phyloP scores from a whole-genome alignment of 2,113 vertebrate genomes.

The Thomomys bottae region DNA sequence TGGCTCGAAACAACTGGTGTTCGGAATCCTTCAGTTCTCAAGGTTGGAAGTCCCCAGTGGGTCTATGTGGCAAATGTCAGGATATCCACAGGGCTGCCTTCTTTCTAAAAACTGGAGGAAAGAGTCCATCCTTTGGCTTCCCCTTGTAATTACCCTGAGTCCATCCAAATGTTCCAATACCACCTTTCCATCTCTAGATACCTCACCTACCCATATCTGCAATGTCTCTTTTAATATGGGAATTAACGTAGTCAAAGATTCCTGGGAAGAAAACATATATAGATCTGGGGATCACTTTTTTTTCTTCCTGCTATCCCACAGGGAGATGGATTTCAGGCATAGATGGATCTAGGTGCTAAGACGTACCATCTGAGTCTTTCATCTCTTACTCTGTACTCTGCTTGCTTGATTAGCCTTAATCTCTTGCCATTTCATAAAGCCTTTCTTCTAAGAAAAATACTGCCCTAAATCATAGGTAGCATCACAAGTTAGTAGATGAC shows the following conservation, averaged over 20 bases:
- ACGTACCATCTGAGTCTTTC: background rate
- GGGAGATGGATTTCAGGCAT: background rate
- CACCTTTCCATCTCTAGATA: background rate
- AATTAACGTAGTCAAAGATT: background rate
- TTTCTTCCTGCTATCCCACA: background rate
- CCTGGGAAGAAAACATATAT: accelerated
- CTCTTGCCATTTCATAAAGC: background rate
- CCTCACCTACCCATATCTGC: background rate
- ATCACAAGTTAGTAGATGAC: background rate
- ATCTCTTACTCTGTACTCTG: background rate
- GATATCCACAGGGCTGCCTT: background rate
- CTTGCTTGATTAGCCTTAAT: background rate
- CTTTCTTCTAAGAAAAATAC: background rate
- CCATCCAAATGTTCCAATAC: background rate
- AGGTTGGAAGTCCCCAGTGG: background rate
- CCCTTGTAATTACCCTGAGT: background rate
- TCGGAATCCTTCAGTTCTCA: background rate
- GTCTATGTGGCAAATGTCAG: background rate
- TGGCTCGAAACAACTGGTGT: background rate
- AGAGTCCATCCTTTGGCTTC: background rate
- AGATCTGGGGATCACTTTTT: background rate
- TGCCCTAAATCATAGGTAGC: background rate
- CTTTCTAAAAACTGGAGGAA: background rate
- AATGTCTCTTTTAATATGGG: background rate
- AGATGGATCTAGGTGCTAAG: background rate